Evolutionary conservation across 2,113 vertebrate species (phyloP).

Genomic region (Atlantisia rogersi): DNA sequence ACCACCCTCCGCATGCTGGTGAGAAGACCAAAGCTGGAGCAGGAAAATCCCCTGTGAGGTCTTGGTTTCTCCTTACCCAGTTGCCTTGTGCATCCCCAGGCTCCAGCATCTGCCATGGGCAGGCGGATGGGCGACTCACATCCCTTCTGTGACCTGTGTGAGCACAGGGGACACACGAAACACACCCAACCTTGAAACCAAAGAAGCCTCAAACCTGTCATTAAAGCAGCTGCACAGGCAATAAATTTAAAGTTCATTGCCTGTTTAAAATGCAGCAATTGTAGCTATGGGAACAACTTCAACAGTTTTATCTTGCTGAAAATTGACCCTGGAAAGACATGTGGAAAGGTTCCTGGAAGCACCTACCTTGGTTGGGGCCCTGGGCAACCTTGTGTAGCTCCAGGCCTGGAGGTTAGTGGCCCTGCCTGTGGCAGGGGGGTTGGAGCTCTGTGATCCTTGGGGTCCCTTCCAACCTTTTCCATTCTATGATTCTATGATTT

Average conservation of each 20-base stretch:
- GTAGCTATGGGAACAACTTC: not conserved
- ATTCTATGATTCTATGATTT: not conserved
- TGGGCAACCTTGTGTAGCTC: no score
- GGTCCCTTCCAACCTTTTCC: no score
- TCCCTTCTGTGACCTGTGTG: not conserved
- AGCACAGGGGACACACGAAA: not conserved
- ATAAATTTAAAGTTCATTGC: constrained; percentile 63
- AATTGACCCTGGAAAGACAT: not conserved
- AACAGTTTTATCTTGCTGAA: not conserved
- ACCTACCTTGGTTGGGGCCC: not conserved
- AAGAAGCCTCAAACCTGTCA: constrained; percentile 71
- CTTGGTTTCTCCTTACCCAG: not conserved
- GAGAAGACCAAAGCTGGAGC: not conserved
- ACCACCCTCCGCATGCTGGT: rapidly evolving
- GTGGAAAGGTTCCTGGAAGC: not conserved
- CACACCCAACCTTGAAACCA: constrained; percentile 69
- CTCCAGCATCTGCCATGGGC: not conserved
- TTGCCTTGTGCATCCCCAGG: not conserved
- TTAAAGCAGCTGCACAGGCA: constrained; percentile 73
- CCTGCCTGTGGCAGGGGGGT: no score
- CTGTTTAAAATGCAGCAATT: not conserved
- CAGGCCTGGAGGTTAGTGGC: no score
- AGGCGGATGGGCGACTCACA: not conserved
- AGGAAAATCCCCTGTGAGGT: not conserved
- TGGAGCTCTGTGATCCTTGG: no score